These are phyloP conservation scores for Machimus rusticus DNA, from an alignment of 2,888 invertebrate species.

Conservation along the genomic window DNA sequence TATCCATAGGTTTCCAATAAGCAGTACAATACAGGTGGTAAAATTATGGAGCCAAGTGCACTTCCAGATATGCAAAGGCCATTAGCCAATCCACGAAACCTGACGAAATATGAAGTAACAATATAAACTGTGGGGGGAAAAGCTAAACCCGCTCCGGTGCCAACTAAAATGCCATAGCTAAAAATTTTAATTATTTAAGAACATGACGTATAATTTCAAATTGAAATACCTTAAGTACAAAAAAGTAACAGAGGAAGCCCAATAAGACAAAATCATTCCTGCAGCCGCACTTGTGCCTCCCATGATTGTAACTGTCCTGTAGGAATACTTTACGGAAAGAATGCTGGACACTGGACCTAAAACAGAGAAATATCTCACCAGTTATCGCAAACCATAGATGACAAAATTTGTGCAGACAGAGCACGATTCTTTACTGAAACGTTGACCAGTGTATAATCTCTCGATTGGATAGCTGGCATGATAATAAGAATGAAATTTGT, in stretches of 20 bases:
- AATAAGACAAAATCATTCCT: slow-evolving; percentile 85
- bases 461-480: slow-evolving; percentile 45
- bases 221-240: slow-evolving; percentile 78
- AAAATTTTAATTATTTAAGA: not conserved
- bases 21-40: slow-evolving; percentile 78
- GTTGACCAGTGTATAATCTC: slow-evolving; percentile 34
- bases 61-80: slow-evolving; percentile 90
- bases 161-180: slow-evolving; percentile 84
- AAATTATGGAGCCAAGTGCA: slow-evolving; percentile 83
- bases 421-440: slow-evolving; percentile 33
- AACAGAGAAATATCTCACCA: slow-evolving; percentile 42
- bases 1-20: slow-evolving; percentile 79
- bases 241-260: slow-evolving; percentile 79
- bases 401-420: slow-evolving; percentile 39
- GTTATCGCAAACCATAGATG: slow-evolving; percentile 42
- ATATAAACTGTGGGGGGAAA: slow-evolving; percentile 92
- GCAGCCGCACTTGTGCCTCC: slow-evolving; percentile 83
- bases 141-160: slow-evolving; percentile 83
- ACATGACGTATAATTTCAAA: not conserved
- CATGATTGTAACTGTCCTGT: slow-evolving; percentile 80
- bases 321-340: slow-evolving; percentile 83
- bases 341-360: slow-evolving; percentile 86
- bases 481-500: slow-evolving; percentile 44
- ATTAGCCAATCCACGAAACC: slow-evolving; percentile 81
- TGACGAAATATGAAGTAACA: slow-evolving; percentile 85